Percentiles rank a stretch among this genome's conserved stretches.
Conservation (phyloP, 2,888 invertebrate species). For the Tanytarsus gracilentus region DNA sequence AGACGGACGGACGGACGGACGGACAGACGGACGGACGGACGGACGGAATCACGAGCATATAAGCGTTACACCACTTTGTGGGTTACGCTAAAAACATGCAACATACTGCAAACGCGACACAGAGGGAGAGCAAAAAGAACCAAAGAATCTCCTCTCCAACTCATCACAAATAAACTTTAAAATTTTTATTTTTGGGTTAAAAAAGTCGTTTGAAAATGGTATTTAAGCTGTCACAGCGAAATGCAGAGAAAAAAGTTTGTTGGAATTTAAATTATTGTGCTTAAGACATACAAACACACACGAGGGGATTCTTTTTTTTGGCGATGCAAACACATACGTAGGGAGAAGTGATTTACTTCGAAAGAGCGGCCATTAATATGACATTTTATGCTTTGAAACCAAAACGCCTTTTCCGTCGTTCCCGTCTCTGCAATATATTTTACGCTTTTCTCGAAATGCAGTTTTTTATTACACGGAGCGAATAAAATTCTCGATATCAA, state of each 20-base stretch:
- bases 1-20: too few relatives aligned
- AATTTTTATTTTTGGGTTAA: neutral
- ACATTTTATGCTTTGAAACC: slow-evolving; percentile 25
- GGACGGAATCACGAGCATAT: too few relatives aligned
- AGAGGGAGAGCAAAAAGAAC: neutral
- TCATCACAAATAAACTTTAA: neutral
- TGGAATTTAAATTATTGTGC: slow-evolving; percentile 20
- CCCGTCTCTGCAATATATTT: neutral
- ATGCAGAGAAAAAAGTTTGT: neutral
- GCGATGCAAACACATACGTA: slow-evolving; percentile 1
- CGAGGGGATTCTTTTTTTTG: neutral
- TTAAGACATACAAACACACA: neutral
- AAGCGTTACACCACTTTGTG: too few relatives aligned
- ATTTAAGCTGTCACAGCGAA: slow-evolving; percentile 22
- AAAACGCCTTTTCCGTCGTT: slow-evolving; percentile 15
- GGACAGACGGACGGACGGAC: too few relatives aligned
- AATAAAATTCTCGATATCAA: too few relatives aligned
- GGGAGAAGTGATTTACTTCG: slow-evolving; percentile 20
- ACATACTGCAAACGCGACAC: slow-evolving; percentile 20
- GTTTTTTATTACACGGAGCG: neutral
- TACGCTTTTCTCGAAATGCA: neutral
- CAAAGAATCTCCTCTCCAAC: too few relatives aligned
- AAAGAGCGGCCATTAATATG: slow-evolving; percentile 23
- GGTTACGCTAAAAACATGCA: too few relatives aligned
- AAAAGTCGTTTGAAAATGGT: slow-evolving; percentile 25